phyloP scores from a whole-genome alignment of 2,113 vertebrate species.

The Tragelaphus strepsiceros region DNA sequence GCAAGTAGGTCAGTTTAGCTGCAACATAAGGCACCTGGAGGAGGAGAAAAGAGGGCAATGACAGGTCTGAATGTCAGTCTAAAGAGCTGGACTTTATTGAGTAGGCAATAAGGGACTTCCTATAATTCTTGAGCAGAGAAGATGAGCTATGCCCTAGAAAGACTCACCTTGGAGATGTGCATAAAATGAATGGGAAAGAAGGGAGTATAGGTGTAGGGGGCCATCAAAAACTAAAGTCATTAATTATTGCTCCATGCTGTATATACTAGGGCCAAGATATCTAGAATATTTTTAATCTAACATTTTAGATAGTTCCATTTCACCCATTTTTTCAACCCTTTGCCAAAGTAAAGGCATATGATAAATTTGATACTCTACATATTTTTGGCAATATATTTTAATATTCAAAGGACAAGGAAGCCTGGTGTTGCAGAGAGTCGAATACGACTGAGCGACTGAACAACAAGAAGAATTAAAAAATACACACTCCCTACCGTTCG shows the following conservation, averaged over 20 bases:
- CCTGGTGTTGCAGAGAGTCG: not conserved
- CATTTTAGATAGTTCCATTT: not conserved
- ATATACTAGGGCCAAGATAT: not conserved
- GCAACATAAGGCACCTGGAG: not conserved
- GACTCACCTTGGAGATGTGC: not conserved
- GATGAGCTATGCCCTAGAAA: not conserved
- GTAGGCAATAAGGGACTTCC: not conserved
- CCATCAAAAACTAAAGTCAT: not conserved
- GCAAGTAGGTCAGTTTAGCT: not conserved
- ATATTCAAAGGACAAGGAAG: not conserved
- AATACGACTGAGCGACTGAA: not conserved
- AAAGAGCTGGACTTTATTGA: not conserved
- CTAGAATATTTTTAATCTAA: not conserved
- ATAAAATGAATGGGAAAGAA: not conserved
- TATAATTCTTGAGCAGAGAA: not conserved
- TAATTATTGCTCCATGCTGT: not conserved
- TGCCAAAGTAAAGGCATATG: not conserved
- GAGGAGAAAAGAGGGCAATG: not conserved
- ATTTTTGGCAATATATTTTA: not conserved
- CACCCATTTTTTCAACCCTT: not conserved
- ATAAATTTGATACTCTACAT: not conserved
- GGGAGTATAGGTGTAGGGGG: accelerated
- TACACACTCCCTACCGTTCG: not conserved
- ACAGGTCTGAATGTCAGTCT: not conserved
- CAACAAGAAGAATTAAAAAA: slow-evolving; percentile 14